These are phyloP conservation scores for Cecidostiba fungosa DNA, from an alignment of 2,888 invertebrate genomes.

Conservation along the genomic window DNA sequence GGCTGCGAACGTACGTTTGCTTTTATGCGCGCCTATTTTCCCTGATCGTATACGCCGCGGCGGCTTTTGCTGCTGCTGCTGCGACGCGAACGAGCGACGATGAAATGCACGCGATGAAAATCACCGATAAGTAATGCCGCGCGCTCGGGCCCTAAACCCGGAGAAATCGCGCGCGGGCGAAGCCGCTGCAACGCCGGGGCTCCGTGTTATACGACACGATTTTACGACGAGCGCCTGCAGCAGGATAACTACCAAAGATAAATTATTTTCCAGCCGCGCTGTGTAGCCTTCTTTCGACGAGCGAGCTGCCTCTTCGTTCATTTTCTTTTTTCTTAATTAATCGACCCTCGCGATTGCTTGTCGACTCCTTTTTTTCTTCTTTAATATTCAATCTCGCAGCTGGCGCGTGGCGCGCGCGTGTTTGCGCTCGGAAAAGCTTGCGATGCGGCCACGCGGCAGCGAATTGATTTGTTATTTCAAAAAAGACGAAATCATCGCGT, in stretches of 20 bases:
- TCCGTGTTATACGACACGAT: constrained; percentile 6
- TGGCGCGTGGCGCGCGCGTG: neutral
- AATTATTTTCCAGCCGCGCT: constrained; percentile 3
- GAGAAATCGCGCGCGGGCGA: neutral
- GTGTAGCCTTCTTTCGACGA: neutral
- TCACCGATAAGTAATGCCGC: neutral
- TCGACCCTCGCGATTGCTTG: neutral
- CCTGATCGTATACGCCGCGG: neutral
- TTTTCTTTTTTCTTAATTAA: neutral
- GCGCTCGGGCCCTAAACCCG: neutral
- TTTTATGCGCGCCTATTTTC: constrained; percentile 13
- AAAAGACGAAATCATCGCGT: constrained; percentile 1
- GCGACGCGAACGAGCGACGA: constrained; percentile 4
- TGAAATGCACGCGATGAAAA: constrained; percentile 1
- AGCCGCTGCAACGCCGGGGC: neutral
- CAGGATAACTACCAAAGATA: constrained; percentile 10
- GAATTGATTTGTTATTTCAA: neutral
- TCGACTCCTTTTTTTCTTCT: neutral
- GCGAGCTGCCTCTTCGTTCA: neutral
- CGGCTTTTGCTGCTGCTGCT: neutral
- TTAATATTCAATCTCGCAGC: constrained; percentile 4
- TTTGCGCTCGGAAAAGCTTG: constrained; percentile 3
- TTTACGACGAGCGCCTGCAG: neutral
- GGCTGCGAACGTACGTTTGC: neutral
- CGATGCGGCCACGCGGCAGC: neutral